These are phyloP conservation scores for Glaucomys volans DNA, from an alignment of 2,113 vertebrate species.

Conservation along the genomic window DNA sequence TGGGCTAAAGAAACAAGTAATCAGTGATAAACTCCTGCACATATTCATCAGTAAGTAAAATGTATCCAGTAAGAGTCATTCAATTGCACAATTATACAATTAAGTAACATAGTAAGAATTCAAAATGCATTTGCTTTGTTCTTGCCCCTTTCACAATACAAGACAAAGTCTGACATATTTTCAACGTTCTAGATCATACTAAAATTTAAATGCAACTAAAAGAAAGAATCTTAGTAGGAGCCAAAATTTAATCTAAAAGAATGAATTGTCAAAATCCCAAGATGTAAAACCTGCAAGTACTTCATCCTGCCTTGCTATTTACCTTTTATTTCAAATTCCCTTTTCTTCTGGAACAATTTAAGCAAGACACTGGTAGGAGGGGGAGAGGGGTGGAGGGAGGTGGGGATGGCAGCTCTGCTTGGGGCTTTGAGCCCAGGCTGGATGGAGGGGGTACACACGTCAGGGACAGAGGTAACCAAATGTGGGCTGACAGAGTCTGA, in stretches of 20 bases:
- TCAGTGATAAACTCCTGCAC: neutral
- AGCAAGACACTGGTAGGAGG: neutral
- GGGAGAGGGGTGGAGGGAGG: neutral
- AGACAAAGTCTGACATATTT: constrained; percentile 1
- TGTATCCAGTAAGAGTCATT: neutral
- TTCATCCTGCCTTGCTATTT: neutral
- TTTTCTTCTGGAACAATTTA: neutral
- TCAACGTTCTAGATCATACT: neutral
- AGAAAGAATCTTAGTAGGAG: neutral
- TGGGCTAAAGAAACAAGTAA: neutral
- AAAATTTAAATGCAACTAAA: neutral
- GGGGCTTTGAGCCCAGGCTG: neutral
- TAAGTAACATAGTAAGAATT: neutral
- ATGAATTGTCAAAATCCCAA: neutral
- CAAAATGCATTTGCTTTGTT: neutral
- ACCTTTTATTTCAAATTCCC: neutral
- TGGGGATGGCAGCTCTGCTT: neutral
- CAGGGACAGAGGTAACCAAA: neutral
- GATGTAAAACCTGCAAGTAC: neutral
- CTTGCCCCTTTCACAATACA: neutral
- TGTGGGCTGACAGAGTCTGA: neutral
- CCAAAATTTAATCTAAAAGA: neutral
- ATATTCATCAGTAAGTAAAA: neutral
- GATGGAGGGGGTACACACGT: too few species aligned
- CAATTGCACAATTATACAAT: neutral